A percentile compares a stretch with the other conserved stretches of the same genome.
phyloP scores from a whole-genome alignment of 2,888 invertebrate species.

The Lordiphosa fenestrarum region DNA sequence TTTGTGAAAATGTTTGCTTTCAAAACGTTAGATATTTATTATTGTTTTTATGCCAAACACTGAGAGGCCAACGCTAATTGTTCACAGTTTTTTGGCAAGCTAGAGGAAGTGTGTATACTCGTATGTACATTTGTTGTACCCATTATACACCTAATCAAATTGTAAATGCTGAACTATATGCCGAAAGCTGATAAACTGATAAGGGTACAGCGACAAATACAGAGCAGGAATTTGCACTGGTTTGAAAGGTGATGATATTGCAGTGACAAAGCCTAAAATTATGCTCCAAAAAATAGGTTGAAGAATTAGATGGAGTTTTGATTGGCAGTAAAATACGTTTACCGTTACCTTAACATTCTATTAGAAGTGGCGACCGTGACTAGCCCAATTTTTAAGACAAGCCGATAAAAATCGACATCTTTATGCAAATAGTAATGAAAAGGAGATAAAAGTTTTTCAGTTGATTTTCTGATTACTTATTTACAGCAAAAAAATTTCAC shows the following conservation, averaged over 20 bases:
- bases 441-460: no score
- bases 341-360: no score
- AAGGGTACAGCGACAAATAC: constrained; percentile 21
- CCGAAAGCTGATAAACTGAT: constrained; percentile 49
- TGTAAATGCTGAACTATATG: constrained; percentile 54
- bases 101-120: constrained; percentile 7
- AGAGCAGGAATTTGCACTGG: constrained; percentile 9
- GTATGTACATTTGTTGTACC: constrained; percentile 1
- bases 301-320: constrained; percentile 3
- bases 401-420: no score
- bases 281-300: constrained; percentile 41
- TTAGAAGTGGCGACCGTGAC: no score
- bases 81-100: constrained; percentile 43
- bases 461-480: no score
- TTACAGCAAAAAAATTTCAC: no score
- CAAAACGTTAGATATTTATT: constrained; percentile 41
- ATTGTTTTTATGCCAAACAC: constrained; percentile 68
- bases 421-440: no score
- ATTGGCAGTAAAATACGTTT: constrained; percentile 7
- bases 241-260: constrained; percentile 1
- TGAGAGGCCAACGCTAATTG: constrained; percentile 53
- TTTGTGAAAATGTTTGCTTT: constrained; percentile 16
- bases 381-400: no score
- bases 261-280: constrained; percentile 36
- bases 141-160: constrained; percentile 40